Conservation (phyloP, 2,888 invertebrate species). For the Drosophila kuntzei region DNA sequence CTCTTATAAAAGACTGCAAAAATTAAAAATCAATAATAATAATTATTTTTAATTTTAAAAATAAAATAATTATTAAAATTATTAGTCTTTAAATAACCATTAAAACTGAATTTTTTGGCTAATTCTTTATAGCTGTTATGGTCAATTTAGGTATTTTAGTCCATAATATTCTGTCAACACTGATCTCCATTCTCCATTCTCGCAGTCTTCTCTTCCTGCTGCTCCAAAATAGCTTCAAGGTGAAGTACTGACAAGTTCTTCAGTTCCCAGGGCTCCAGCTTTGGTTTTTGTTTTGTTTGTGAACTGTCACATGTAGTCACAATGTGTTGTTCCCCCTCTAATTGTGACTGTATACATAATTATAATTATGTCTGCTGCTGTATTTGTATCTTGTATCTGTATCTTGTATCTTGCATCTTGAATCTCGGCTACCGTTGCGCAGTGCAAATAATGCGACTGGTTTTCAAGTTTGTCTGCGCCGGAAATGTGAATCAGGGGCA, state of each 20-base stretch:
- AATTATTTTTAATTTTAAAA: too few species aligned
- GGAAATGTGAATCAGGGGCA: constrained; percentile 61
- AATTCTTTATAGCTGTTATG: too few species aligned
- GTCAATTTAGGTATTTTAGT: too few species aligned
- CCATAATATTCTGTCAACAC: too few species aligned
- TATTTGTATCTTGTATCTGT: constrained; percentile 18
- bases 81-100: too few species aligned
- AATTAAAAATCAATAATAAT: too few species aligned
- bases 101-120: too few species aligned
- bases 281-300: constrained; percentile 39
- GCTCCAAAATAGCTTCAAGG: constrained; percentile 43
- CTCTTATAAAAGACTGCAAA: too few species aligned
- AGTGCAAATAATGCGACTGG: constrained; percentile 71
- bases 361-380: constrained; percentile 27
- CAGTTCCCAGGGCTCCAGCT: constrained; percentile 37
- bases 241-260: constrained; percentile 38
- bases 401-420: constrained; percentile 39
- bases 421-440: constrained; percentile 63
- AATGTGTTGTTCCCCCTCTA: constrained; percentile 46
- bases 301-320: constrained; percentile 44
- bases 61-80: too few species aligned
- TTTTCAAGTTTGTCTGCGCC: constrained; percentile 53
- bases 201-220: neutral
- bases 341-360: constrained; percentile 29
- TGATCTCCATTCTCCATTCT: neutral